Evolutionary conservation across 1,140 invertebrate genomes (phyloP), one percentile per base, ranked within the genome.

Genomic region (Aleiodes sp.): DNA sequence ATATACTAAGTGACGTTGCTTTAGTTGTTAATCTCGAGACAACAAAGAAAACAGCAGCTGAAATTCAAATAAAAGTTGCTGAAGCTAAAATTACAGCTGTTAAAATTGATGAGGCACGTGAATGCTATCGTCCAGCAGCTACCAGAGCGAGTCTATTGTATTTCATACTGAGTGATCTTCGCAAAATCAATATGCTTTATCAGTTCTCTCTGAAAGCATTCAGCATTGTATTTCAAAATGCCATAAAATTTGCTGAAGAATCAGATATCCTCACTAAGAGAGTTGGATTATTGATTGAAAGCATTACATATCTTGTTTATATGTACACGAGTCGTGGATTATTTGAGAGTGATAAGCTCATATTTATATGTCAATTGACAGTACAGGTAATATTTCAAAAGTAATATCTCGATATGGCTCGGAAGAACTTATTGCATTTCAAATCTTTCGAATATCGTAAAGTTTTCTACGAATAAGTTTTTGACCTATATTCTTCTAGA

Each of bases 161-260:
- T 82, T 99, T 99, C 80, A 96, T 98, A 62, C 86, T 99, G 41
- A 98, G 96, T 78, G 96, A 98, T 75, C 83, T 99, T 24, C 90
- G 92, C 84, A 96, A 96, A 83, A 98, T 98, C 69, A 97, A 98
- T 85, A 94, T 94, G 56, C 95, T 98, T 74, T 99, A 99, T 84
- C 96, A 98, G 78, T 99, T 98, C 87, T 98, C 96, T 0, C 81
- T 99, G 29, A 98, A 98, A 85, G 95, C 96, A 0, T 98, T 97
- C 84, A 96, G 92, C 75, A 92, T 94, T 2, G 96, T 98, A 0
- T 98, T 98, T 84, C 92, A 93, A 75, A 94, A 95, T 77, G 95
- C 96, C 0, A 92, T 98, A 59, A 86, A 89, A 19, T 89, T 87
- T 70, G 91, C 95, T 0, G 88, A 90, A 35, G 80, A 87, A 2